Evolutionary conservation across 2,888 invertebrate species (phyloP), one percentile per base, ranked within the genome.

Genomic region (Venustoraphidia nigricollis): DNA sequence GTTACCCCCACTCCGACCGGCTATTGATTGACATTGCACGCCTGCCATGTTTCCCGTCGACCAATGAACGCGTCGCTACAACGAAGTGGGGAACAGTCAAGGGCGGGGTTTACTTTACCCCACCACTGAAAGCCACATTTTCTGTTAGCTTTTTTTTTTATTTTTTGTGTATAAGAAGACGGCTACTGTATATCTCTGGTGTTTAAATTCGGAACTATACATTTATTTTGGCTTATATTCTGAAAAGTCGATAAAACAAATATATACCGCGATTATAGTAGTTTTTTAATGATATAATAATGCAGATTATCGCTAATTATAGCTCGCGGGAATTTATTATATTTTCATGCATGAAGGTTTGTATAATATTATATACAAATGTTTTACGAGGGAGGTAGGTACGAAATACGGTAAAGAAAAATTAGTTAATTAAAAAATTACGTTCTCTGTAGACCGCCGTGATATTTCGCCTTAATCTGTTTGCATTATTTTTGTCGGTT

Each of bases 11-110:
- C 56, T 42, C 37, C 9, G 27, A 47, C 46, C 9, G 9, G 11
- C n/a, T 38, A 41, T 53, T 64, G 65, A 64, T 64, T 65, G 64
- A 62, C 63, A 64, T 37, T 63, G 57, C 60, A 53, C 55, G 55
- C 63, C 65, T 63, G 52, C 52, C 66, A 66, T 66, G 61, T 62
- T 65, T 62, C 54, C 53, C 38, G 46, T 36, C 53, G 52, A 44
- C 66, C 65, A 66, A 66, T 64, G 48, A 54, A 17, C 51, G 56
- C 53, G 58, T 53, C 50, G 55, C 54, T 45, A 48, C 42, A 46
- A 46, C 43, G 34, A 42, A 49, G 55, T 55, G 57, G 60, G 53
- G 48, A 27, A 36, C 36, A 27, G 11, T 10, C 3, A 37, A 37
- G n/a, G 47, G 47, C 36, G 47, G 27, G 34, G 11, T 34, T 42